phyloP scores from a whole-genome alignment of 2,797 vertebrate species.

The Poecilia gillii region DNA sequence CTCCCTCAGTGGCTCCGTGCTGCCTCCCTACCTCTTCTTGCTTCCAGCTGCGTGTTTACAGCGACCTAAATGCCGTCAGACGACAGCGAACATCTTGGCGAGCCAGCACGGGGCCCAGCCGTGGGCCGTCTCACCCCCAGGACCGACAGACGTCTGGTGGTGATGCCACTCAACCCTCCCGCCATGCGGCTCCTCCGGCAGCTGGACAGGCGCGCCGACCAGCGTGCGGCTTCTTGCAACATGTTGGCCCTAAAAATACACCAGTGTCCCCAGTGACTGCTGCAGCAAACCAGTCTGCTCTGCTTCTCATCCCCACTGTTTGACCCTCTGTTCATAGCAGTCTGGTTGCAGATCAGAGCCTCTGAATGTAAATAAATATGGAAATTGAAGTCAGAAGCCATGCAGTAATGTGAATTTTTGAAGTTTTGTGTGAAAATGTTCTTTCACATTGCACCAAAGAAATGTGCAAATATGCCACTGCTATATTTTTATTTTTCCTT shows the following conservation, averaged over 20 bases:
- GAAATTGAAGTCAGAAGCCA: not conserved
- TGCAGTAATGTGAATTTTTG: not conserved
- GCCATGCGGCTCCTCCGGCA: conserved; percentile 41
- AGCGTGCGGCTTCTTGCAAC: conserved; percentile 28
- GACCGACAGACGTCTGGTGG: conserved; percentile 42
- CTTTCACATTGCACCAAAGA: not conserved
- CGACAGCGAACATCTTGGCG: conserved; percentile 8
- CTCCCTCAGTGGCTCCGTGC: not conserved
- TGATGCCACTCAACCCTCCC: conserved; percentile 52
- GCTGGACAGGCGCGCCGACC: conserved; percentile 43
- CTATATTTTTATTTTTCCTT: not conserved
- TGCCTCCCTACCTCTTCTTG: not conserved
- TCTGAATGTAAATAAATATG: conserved; percentile 4
- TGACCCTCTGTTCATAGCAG: conserved; percentile 19
- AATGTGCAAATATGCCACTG: not conserved
- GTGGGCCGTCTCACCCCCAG: conserved; percentile 21
- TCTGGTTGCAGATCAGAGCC: not conserved
- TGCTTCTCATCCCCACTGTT: not conserved
- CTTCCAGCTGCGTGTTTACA: conserved; percentile 49
- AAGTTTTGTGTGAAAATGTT: not conserved
- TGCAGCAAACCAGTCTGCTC: not conserved
- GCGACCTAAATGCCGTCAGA: conserved; percentile 35
- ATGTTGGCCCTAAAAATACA: conserved; percentile 37
- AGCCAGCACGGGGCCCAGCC: conserved; percentile 33
- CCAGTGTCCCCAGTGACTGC: conserved; percentile 11